A percentile compares a stretch with the other conserved stretches of the same genome.
phyloP scores from a whole-genome alignment of 1,140 invertebrate species.

The Drosophila kurseongensis region DNA sequence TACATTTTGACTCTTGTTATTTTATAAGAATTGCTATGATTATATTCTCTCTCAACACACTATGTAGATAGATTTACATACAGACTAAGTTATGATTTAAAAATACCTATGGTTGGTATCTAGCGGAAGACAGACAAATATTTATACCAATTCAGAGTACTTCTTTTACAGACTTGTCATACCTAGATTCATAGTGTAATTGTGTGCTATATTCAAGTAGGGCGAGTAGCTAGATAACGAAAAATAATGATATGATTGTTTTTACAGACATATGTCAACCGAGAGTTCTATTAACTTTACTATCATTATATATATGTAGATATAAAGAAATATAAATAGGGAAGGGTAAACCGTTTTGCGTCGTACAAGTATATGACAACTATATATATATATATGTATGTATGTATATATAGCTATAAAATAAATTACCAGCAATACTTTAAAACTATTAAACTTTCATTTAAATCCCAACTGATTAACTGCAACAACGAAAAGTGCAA shows the following conservation, averaged over 20 bases:
- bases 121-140: constrained; percentile 5
- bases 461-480: constrained; percentile 51
- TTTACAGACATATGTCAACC: constrained; percentile 49
- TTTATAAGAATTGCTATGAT: neutral
- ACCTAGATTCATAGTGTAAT: constrained; percentile 9
- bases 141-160: constrained; percentile 11
- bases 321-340: constrained; percentile 27
- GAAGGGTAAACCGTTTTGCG: constrained; percentile 15
- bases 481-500: constrained; percentile 64
- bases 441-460: constrained; percentile 42
- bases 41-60: neutral
- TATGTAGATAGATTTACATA: constrained; percentile 10
- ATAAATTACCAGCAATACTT: constrained; percentile 33
- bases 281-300: constrained; percentile 51
- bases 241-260: constrained; percentile 20
- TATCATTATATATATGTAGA: constrained; percentile 32
- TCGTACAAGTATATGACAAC: constrained; percentile 27
- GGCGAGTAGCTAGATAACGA: constrained; percentile 7
- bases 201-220: neutral
- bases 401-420: constrained; percentile 30
- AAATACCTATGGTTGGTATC: constrained; percentile 3
- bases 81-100: constrained; percentile 13
- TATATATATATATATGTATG: constrained; percentile 18
- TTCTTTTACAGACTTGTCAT: constrained; percentile 17
- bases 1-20: neutral